Evolutionary conservation across 1,140 invertebrate species (phyloP), one percentile per base, ranked within the genome.

Genomic region (Limonius californicus): DNA sequence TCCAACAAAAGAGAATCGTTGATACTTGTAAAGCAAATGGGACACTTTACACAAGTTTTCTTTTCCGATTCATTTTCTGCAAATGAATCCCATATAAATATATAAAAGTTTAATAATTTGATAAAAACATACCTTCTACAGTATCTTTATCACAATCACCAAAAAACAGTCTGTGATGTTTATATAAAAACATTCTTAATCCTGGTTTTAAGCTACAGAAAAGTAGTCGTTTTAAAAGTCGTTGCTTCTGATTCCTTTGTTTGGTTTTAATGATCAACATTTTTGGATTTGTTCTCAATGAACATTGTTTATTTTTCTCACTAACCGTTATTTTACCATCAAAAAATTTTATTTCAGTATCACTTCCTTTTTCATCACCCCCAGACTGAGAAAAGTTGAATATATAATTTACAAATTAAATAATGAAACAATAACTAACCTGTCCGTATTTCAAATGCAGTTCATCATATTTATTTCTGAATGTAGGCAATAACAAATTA

Each of bases 401-500:
- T n/a, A n/a, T n/a, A n/a, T n/a, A n/a, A n/a, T n/a, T n/a, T n/a
- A n/a, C n/a, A n/a, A n/a, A n/a, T n/a, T n/a, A n/a, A n/a, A 27
- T 4, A 12, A 39, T 11, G 6, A 20, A 53, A 42, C 35, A 20
- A 15, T 61, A 53, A 21, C 60, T 60, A 70, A 76, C 74, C 66
- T 75, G 73, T 64, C 70, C 72, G 67, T 73, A 84, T 70, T 82
- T 80, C 12, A 76, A 70, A 59, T 82, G 77, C 16, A 85, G 65
- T 3, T 75, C 72, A 58, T 79, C 76, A 72, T 84, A 85, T 59
- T 74, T 73, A 43, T 74, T 75, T 54, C 77, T 76, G 66, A 83
- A 84, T 54, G 81, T 81, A 19, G 78, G 76, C 14, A 83, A 71
- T 56, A 82, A 77, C 64, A 85, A 76, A 61, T 78, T 78, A 68